These are phyloP conservation scores for Enteromius trimaculatus DNA, from an alignment of 2,797 vertebrate genomes.

Conservation along the genomic window DNA sequence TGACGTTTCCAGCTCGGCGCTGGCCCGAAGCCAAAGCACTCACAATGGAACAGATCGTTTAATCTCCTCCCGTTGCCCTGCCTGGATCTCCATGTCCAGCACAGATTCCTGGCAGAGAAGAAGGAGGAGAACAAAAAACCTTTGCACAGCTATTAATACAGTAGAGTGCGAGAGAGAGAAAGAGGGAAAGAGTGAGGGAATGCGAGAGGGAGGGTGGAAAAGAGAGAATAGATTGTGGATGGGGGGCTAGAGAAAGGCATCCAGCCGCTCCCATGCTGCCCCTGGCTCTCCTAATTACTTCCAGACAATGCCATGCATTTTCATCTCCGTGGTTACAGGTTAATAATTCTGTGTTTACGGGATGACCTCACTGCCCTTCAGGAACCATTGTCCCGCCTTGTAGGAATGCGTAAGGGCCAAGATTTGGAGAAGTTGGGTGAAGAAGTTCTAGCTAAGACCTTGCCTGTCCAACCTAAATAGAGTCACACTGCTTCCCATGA, in stretches of 20 bases:
- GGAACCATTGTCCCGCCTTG: conserved; percentile 50
- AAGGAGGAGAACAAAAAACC: conserved; percentile 48
- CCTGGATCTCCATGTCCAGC: conserved; percentile 56
- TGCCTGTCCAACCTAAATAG: conserved; percentile 5
- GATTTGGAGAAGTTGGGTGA: neutral
- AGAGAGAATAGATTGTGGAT: conserved; percentile 44
- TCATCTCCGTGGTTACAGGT: conserved; percentile 80
- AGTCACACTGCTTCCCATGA: conserved; percentile 16
- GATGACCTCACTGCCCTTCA: conserved; percentile 63
- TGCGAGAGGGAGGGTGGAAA: conserved; percentile 33
- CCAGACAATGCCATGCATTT: conserved; percentile 80
- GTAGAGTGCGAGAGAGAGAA: conserved; percentile 18
- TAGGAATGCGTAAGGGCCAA: conserved; percentile 32
- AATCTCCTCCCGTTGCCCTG: conserved; percentile 51
- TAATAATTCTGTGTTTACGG: conserved; percentile 74
- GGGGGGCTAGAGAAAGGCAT: conserved; percentile 74
- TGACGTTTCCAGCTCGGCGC: conserved; percentile 60
- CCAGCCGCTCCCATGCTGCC: conserved; percentile 75
- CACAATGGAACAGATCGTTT: conserved; percentile 58
- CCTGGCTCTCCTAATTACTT: conserved; percentile 79
- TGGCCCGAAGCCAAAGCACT: conserved; percentile 38
- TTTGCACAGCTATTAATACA: conserved; percentile 57
- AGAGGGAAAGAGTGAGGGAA: conserved; percentile 26
- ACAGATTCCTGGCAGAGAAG: conserved; percentile 54
- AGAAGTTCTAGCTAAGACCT: neutral